Percentiles rank a stretch among this genome's conserved stretches.
Conservation (phyloP, 1,140 invertebrate genomes). For the Dinoponera quadriceps region DNA sequence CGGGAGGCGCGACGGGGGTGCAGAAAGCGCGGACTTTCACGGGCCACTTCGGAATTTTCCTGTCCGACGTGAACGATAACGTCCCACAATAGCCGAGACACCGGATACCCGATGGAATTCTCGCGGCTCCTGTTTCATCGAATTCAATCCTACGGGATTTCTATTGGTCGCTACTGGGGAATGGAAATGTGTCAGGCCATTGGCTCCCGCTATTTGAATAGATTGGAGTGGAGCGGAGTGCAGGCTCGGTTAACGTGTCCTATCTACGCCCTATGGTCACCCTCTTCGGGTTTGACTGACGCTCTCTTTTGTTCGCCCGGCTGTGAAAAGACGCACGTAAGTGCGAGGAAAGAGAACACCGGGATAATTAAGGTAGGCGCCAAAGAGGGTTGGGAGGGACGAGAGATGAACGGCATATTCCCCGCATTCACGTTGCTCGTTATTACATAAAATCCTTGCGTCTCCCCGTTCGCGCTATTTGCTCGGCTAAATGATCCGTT, state of each 20-base stretch:
- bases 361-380: slow-evolving; percentile 20
- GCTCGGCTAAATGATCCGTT: not conserved
- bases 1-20: not conserved
- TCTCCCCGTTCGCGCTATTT: not conserved
- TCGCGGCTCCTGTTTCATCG: slow-evolving; percentile 67
- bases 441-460: slow-evolving; percentile 28
- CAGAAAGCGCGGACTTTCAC: slow-evolving; percentile 36
- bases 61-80: slow-evolving; percentile 53
- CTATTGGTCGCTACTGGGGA: slow-evolving; percentile 62
- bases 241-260: slow-evolving; percentile 64
- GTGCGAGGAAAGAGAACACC: not conserved
- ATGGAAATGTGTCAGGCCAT: slow-evolving; percentile 68
- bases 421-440: not conserved
- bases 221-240: slow-evolving; percentile 57
- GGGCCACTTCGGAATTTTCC: slow-evolving; percentile 34
- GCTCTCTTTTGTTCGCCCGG: slow-evolving; percentile 32
- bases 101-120: slow-evolving; percentile 62
- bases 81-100: slow-evolving; percentile 37
- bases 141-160: slow-evolving; percentile 69
- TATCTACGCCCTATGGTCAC: slow-evolving; percentile 47
- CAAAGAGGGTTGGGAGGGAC: not conserved
- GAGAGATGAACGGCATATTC: not conserved
- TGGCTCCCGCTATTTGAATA: slow-evolving; percentile 71
- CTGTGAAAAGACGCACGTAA: slow-evolving; percentile 19
- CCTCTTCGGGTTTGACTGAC: slow-evolving; percentile 20